Conservation (phyloP, 2,888 invertebrate species). For the Pollenia labialis region DNA sequence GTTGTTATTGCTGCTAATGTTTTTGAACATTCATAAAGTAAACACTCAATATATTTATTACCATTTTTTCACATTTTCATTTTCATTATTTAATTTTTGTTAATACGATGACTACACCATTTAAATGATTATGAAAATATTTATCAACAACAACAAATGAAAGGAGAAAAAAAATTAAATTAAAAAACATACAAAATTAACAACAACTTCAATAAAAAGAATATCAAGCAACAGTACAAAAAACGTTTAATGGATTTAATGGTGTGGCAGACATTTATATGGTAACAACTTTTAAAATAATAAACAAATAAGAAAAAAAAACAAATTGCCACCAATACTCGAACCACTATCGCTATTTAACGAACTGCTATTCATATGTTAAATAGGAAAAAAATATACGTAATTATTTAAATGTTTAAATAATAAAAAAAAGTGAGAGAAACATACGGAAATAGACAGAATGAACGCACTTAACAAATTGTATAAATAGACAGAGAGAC, state of each 20-base stretch:
- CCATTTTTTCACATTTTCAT: slow-evolving; percentile 43
- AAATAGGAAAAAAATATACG: slow-evolving; percentile 26
- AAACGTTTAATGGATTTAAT: slow-evolving; percentile 67
- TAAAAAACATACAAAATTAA: slow-evolving; percentile 22
- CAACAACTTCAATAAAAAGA: slow-evolving; percentile 32
- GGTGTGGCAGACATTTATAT: slow-evolving; percentile 70
- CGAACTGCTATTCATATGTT: slow-evolving; percentile 13
- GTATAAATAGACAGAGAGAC: slow-evolving; percentile 24
- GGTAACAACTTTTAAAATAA: slow-evolving; percentile 65
- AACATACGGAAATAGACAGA: slow-evolving; percentile 62
- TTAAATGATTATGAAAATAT: slow-evolving; percentile 40
- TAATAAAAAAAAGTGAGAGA: slow-evolving; percentile 1
- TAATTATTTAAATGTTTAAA: slow-evolving; percentile 48
- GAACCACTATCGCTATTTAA: neutral
- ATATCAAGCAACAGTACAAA: neutral
- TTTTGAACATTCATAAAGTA: slow-evolving; percentile 63
- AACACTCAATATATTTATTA: slow-evolving; percentile 63
- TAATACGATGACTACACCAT: slow-evolving; percentile 35
- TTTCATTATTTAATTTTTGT: slow-evolving; percentile 38
- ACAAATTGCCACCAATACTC: neutral
- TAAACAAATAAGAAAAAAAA: slow-evolving; percentile 8
- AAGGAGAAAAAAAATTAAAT: neutral
- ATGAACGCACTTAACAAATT: slow-evolving; percentile 55
- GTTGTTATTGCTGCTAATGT: slow-evolving; percentile 49
- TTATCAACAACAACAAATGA: slow-evolving; percentile 29